Conservation (phyloP, 1,140 invertebrate species). For the Campoletis sonorensis region DNA sequence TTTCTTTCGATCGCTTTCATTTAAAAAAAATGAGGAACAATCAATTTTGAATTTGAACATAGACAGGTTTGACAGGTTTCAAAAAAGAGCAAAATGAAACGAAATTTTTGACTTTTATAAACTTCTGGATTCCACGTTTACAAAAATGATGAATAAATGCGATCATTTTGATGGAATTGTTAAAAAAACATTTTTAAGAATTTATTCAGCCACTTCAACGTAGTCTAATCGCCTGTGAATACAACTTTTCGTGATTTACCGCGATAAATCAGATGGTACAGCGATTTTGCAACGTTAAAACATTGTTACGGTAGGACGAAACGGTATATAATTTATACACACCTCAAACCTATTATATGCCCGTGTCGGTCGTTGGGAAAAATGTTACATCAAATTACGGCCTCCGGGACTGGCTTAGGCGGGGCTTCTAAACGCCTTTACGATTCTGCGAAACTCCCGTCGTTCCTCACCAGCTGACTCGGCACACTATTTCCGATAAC, state of each 20-base stretch:
- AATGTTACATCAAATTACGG: conserved; percentile 38
- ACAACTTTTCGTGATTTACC: background rate
- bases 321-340: background rate
- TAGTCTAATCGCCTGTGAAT: background rate
- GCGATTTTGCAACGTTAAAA: conserved; percentile 1
- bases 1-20: too few species aligned
- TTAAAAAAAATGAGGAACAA: too few species aligned
- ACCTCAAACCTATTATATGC: background rate
- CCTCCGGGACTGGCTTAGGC: conserved; percentile 12
- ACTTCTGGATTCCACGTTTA: too few species aligned
- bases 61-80: too few species aligned
- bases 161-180: too few species aligned
- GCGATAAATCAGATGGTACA: background rate
- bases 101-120: too few species aligned
- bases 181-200: background rate
- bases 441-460: conserved; percentile 30
- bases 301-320: background rate
- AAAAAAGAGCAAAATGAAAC: too few species aligned
- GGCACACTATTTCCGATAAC: conserved; percentile 27
- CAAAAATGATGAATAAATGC: too few species aligned
- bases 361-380: conserved; percentile 21
- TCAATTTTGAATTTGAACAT: too few species aligned
- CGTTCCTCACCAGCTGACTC: conserved; percentile 25
- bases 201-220: background rate
- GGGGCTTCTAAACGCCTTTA: conserved; percentile 39